phyloP scores from a whole-genome alignment of 2,888 invertebrate species.

The Pollenia angustigena region DNA sequence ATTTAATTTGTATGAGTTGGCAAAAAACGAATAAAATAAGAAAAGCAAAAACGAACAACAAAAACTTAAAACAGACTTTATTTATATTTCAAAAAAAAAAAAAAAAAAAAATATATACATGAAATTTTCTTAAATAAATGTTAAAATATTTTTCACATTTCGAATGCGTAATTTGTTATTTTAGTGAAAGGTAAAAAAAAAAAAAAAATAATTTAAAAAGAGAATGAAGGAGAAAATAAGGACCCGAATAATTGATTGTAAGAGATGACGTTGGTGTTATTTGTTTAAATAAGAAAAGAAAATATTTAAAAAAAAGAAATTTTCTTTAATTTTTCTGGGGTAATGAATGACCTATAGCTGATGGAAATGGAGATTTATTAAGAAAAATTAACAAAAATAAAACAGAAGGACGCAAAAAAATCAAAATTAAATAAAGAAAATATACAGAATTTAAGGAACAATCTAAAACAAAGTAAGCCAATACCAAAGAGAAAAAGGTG shows the following conservation, averaged over 20 bases:
- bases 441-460: not conserved
- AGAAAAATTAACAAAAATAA: not conserved
- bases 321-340: conserved; percentile 5
- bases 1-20: conserved; percentile 66
- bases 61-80: conserved; percentile 24
- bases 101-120: not conserved
- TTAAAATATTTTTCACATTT: conserved; percentile 25
- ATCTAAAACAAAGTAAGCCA: too few species aligned
- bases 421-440: not conserved
- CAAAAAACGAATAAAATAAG: conserved; percentile 38
- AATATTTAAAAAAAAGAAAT: not conserved
- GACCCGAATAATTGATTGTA: conserved; percentile 35
- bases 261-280: conserved; percentile 30
- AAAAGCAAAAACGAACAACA: conserved; percentile 11
- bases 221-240: not conserved
- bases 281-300: conserved; percentile 10
- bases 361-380: not conserved
- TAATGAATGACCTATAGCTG: conserved; percentile 32
- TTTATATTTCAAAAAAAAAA: not conserved
- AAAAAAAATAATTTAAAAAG: not conserved
- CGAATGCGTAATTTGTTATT: conserved; percentile 24
- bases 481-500: too few species aligned
- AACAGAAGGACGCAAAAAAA: not conserved
- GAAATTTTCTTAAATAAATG: conserved; percentile 44
- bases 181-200: conserved; percentile 26